Conservation (phyloP, 1,140 invertebrate genomes). For the Rhynchophorus ferrugineus region DNA sequence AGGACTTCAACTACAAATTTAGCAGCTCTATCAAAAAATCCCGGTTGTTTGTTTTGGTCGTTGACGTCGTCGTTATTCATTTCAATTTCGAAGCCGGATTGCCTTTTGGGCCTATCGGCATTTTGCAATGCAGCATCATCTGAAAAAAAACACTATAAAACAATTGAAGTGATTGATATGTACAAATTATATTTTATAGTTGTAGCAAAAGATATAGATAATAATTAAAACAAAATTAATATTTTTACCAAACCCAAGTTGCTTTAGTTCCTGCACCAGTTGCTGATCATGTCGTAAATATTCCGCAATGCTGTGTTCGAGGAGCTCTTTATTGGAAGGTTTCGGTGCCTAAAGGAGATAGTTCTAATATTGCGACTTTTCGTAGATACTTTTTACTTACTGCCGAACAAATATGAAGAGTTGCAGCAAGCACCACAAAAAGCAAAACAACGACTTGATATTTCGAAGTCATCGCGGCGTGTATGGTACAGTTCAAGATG, state of each 20-base stretch:
- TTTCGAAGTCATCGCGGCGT: no score
- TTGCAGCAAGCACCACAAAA: background rate
- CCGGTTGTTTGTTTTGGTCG: conserved; percentile 22
- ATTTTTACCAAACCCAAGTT: conserved; percentile 17
- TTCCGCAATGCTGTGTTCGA: conserved; percentile 29
- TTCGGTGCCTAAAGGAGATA: conserved; percentile 19
- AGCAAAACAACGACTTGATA: background rate
- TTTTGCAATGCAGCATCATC: no score
- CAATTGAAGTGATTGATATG: no score
- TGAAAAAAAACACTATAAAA: no score
- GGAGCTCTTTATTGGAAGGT: conserved; percentile 21
- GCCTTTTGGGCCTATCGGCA: conserved; percentile 29
- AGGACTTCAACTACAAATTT: conserved; percentile 39
- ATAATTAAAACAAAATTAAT: background rate
- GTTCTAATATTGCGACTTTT: background rate
- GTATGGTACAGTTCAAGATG: no score
- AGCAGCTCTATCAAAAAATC: conserved; percentile 39
- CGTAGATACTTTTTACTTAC: conserved; percentile 2
- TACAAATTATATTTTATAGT: no score
- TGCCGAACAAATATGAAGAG: background rate
- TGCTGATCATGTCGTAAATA: conserved; percentile 35
- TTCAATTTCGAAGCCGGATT: conserved; percentile 24
- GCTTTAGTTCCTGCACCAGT: conserved; percentile 23
- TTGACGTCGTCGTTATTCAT: conserved; percentile 14
- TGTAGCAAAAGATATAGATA: conserved; percentile 1